Evolutionary conservation across 2,888 invertebrate species (phyloP), one percentile per base, ranked within the genome.

Genomic region (Melikaiella ostensackeni): DNA sequence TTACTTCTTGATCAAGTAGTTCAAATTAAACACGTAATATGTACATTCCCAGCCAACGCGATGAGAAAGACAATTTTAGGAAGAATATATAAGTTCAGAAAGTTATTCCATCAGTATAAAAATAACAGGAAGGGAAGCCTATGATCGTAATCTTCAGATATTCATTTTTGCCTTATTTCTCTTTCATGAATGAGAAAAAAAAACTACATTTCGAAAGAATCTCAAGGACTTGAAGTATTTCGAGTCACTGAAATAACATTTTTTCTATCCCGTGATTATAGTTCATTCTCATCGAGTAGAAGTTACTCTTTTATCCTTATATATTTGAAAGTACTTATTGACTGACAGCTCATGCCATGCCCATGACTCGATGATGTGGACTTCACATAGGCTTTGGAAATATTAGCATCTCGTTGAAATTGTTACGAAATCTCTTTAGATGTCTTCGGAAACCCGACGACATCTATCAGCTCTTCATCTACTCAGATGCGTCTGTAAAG

Each of bases 371-470:
- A 70, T 27, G 50, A 70, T 50, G 50, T 70, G 11, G 24, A 24
- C 30, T 30, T 70, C 5, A 70, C 30, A 3, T 27, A 70, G 30
- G 24, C 30, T 50, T 16, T 30, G 4, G 9, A 70, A 70, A 70
- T 70, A 70, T 70, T 50, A 70, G 30, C 50, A 70, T 57, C 57
- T 57, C 9, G 50, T 50, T 30, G 46, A 70, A 70, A 50, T n/a
- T 70, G 46, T 70, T 70, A 30, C 33, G 46, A 70, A 70, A 70
- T 50, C 30, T 70, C 50, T 50, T 70, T 50, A 33, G 30, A 50
- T 46, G 13, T 70, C 70, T 70, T 27, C 42, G 11, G 50, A 70
- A 46, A 27, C 30, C 33, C 50, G 30, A 70, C 27, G 50, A 70
- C 70, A 70, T 46, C 46, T 70, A 46, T 70, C 50, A 70, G 46